A percentile compares a stretch with the other conserved stretches of the same genome.
phyloP scores from a whole-genome alignment of 2,113 vertebrate genomes.

The Murina feae region DNA sequence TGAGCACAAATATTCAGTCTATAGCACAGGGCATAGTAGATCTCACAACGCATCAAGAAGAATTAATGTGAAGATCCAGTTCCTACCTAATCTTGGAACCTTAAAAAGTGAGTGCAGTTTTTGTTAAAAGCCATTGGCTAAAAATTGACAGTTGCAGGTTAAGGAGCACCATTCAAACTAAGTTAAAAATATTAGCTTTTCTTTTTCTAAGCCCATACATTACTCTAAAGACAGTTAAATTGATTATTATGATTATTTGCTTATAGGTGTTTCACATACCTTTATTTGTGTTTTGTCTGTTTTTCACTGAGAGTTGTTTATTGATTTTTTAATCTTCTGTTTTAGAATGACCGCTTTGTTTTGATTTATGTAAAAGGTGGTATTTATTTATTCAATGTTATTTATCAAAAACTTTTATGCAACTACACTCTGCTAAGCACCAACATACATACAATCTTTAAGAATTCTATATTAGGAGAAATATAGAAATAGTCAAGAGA shows the following conservation, averaged over 20 bases:
- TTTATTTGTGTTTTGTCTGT: neutral
- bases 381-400: neutral
- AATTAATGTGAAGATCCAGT: neutral
- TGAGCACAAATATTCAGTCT: neutral
- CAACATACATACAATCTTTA: neutral
- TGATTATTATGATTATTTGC: neutral
- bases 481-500: neutral
- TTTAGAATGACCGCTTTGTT: neutral
- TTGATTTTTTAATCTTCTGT: neutral
- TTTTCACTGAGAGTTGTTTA: neutral
- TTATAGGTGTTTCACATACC: neutral
- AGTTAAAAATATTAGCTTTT: neutral
- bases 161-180: neutral
- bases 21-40: neutral
- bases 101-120: neutral
- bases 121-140: neutral
- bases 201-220: neutral
- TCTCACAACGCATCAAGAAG: neutral
- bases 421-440: neutral
- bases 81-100: neutral
- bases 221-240: neutral
- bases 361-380: neutral
- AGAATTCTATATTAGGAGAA: neutral
- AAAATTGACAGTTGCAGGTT: neutral
- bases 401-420: neutral